These are phyloP conservation scores for Actinia equina DNA, from an alignment of 64 coral and sea anemone species.

Conservation along the genomic window DNA sequence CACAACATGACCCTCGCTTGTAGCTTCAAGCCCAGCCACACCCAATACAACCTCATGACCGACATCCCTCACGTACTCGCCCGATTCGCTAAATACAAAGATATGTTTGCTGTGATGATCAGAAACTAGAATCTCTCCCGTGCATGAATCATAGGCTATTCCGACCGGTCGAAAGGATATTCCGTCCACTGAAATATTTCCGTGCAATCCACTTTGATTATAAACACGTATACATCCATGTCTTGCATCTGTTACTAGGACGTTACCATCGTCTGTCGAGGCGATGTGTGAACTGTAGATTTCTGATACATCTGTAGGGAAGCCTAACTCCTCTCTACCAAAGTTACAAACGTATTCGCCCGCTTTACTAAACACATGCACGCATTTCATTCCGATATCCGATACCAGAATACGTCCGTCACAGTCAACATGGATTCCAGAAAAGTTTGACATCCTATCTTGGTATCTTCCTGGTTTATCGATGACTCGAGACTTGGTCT, in stretches of 20 bases:
- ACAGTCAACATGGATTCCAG: neutral
- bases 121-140: neutral
- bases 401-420: neutral
- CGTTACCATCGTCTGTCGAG: neutral
- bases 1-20: neutral
- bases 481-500: neutral
- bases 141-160: neutral
- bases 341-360: neutral
- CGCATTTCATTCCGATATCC: neutral
- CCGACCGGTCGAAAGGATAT: neutral
- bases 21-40: neutral
- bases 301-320: neutral
- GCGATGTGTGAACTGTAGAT: neutral
- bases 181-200: neutral
- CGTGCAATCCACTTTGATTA: neutral
- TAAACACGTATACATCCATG: neutral
- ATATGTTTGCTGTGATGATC: neutral
- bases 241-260: neutral
- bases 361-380: neutral
- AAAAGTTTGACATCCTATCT: neutral
- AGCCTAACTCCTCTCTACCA: neutral
- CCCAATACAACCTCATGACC: neutral
- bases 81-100: neutral
- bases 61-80: neutral
- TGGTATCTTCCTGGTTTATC: neutral